phyloP scores from a whole-genome alignment of 2,888 invertebrate genomes.

The Amiota minor region DNA sequence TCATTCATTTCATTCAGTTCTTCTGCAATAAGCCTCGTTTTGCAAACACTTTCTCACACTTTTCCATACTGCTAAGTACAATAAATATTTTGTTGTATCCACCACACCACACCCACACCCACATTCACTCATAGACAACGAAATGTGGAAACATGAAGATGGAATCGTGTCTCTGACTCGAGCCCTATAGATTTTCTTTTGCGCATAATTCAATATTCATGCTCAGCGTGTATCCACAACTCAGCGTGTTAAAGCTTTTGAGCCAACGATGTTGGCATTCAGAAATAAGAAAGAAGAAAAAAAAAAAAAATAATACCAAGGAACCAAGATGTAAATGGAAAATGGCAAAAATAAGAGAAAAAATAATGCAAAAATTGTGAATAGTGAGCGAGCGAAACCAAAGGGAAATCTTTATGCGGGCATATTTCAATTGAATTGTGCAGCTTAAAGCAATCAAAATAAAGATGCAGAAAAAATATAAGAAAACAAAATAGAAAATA shows the following conservation, averaged over 20 bases:
- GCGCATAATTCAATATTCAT: conserved; percentile 27
- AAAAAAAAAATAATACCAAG: not conserved
- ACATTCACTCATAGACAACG: too few relatives aligned
- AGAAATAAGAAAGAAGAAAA: not conserved
- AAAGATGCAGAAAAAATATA: not conserved
- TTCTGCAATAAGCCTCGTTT: not conserved
- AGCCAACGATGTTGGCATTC: not conserved
- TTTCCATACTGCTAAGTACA: not conserved
- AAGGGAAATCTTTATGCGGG: conserved; percentile 2
- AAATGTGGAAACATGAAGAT: too few relatives aligned
- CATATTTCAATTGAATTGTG: conserved; percentile 8
- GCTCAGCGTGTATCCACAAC: not conserved
- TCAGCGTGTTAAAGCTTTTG: not conserved
- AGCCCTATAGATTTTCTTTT: not conserved
- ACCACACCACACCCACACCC: too few relatives aligned
- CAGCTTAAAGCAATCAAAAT: conserved; percentile 10
- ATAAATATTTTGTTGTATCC: not conserved
- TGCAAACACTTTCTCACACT: not conserved
- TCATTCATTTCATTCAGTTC: not conserved
- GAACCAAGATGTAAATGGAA: not conserved
- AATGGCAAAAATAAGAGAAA: not conserved
- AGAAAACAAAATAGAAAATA: not conserved
- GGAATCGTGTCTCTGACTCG: too few relatives aligned
- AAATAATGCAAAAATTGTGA: conserved; percentile 3
- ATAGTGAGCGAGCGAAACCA: not conserved